Percentiles rank a stretch among this genome's conserved stretches.
These are phyloP conservation scores for Hydroisotoma schaefferi DNA, from an alignment of 2,888 invertebrate species.

Conservation along the genomic window DNA sequence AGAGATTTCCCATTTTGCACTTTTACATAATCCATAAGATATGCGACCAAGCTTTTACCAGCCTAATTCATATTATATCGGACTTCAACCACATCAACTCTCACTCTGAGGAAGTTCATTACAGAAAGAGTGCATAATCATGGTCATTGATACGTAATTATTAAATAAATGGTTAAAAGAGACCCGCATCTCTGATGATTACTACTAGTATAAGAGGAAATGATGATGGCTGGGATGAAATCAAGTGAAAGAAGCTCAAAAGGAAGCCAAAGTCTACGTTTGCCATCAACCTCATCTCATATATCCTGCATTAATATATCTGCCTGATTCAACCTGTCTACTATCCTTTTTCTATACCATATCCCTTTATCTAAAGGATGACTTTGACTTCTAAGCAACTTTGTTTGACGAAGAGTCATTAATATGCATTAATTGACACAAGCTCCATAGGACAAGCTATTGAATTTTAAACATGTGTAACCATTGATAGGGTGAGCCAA, in stretches of 20 bases:
- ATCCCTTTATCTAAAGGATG: too few relatives aligned
- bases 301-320: background rate
- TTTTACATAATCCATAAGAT: too few relatives aligned
- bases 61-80: too few relatives aligned
- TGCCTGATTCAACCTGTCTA: background rate
- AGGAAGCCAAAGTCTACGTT: conserved; percentile 4
- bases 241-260: conserved; percentile 22
- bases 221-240: conserved; percentile 12
- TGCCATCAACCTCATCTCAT: conserved; percentile 10
- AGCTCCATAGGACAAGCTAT: conserved; percentile 36
- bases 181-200: conserved; percentile 12
- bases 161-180: conserved; percentile 20
- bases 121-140: conserved; percentile 12
- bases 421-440: conserved; percentile 49
- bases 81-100: too few relatives aligned
- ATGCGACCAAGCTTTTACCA: too few relatives aligned
- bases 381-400: too few relatives aligned
- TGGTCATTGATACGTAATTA: conserved; percentile 10
- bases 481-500: conserved; percentile 1
- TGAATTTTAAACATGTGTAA: conserved; percentile 43
- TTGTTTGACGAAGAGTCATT: conserved; percentile 38
- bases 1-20: too few relatives aligned
- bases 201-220: too few relatives aligned
- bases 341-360: conserved; percentile 10
- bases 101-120: conserved; percentile 4